A percentile compares a stretch with the other conserved stretches of the same genome.
Conservation (phyloP, 2,888 invertebrate species). For the Meganola albula region DNA sequence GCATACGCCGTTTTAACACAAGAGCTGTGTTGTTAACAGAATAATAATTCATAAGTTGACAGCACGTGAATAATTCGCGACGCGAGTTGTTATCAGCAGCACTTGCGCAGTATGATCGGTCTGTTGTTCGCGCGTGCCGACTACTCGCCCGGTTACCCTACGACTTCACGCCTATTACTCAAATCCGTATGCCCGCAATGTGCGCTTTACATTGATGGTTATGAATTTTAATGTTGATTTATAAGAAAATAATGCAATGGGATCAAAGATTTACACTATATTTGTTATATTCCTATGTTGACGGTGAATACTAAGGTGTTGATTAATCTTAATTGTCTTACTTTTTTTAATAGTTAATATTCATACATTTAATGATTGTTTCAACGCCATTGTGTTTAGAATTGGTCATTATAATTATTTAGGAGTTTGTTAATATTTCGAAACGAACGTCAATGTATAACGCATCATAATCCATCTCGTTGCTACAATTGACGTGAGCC, state of each 20-base stretch:
- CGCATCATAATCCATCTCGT: conserved; percentile 43
- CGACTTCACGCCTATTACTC: conserved; percentile 20
- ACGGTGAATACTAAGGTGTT: no score
- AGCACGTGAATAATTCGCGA: conserved; percentile 69
- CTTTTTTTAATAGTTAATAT: no score
- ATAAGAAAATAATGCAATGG: no score
- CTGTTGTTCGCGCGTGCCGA: conserved; percentile 60
- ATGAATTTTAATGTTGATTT: conserved; percentile 25
- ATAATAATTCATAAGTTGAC: conserved; percentile 70
- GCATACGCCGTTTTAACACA: conserved; percentile 46
- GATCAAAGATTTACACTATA: no score
- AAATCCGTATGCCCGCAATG: conserved; percentile 21
- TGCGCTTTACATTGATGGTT: conserved; percentile 47
- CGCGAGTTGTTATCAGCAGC: conserved; percentile 59
- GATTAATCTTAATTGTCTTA: no score
- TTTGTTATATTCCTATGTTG: no score
- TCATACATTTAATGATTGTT: no score
- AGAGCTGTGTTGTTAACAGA: conserved; percentile 53
- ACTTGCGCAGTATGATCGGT: conserved; percentile 61
- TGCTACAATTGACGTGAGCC: conserved; percentile 61
- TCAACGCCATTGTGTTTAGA: no score
- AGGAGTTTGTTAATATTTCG: no score
- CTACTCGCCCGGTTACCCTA: conserved; percentile 38
- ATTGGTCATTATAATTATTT: no score
- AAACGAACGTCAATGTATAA: conserved; percentile 53